Conservation (phyloP, 2,888 invertebrate species). For the Caenorhabditis zanzibari region DNA sequence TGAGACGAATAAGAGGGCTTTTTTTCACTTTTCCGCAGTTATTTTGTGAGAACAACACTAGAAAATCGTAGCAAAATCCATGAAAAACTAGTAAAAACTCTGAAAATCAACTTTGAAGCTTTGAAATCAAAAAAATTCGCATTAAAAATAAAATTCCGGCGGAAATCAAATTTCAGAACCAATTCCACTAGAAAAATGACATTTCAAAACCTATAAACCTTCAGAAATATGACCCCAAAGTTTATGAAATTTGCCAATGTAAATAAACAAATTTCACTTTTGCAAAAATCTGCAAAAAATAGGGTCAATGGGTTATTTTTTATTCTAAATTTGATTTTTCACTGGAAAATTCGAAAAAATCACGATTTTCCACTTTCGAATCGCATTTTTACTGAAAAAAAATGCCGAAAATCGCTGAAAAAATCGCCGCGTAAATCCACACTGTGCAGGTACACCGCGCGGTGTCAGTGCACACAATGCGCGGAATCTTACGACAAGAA, state of each 20-base stretch:
- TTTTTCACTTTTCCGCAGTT: not conserved
- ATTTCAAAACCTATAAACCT: not conserved
- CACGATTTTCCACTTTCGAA: not conserved
- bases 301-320: no score
- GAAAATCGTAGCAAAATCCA: not conserved
- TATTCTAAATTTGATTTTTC: no score
- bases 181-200: not conserved
- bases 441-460: conserved; percentile 29
- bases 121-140: no score
- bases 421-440: conserved; percentile 33
- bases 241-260: not conserved
- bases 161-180: no score
- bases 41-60: not conserved
- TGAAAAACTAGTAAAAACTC: no score
- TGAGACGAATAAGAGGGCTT: not conserved
- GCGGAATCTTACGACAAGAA: conserved; percentile 31
- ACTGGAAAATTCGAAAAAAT: not conserved
- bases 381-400: not conserved
- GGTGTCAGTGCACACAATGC: conserved; percentile 15
- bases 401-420: not conserved
- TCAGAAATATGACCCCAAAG: not conserved
- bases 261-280: no score
- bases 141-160: conserved; percentile 11
- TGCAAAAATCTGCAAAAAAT: no score
- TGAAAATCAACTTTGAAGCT: no score